These are phyloP conservation scores for Lypha dubia DNA, from an alignment of 2,888 invertebrate species.

Conservation along the genomic window DNA sequence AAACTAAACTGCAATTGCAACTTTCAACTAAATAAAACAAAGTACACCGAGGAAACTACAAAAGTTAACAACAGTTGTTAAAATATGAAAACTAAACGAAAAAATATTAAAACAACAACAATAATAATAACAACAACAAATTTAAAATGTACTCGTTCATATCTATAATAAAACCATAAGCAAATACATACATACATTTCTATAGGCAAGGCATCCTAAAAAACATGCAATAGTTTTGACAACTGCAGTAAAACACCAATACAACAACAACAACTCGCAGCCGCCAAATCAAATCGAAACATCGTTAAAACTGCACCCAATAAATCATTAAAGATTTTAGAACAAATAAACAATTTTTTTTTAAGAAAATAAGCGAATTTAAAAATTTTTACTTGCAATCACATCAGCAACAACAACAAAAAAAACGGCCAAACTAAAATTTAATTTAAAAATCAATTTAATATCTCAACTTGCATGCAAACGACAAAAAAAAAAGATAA, in stretches of 20 bases:
- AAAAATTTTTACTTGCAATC: constrained; percentile 22
- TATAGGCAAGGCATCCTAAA: not conserved
- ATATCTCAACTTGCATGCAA: constrained; percentile 19
- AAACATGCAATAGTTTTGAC: constrained; percentile 44
- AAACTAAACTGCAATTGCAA: constrained; percentile 34
- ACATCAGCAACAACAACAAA: not conserved
- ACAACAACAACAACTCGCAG: constrained; percentile 4
- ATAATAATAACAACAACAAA: constrained; percentile 10
- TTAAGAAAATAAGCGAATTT: constrained; percentile 60
- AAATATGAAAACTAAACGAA: constrained; percentile 48
- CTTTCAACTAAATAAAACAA: constrained; percentile 48
- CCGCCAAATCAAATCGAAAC: constrained; percentile 3
- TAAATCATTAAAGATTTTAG: constrained; percentile 43
- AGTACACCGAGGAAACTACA: constrained; percentile 68
- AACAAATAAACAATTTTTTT: not conserved
- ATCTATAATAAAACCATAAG: not conserved
- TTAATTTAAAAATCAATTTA: not conserved
- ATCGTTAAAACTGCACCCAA: constrained; percentile 31
- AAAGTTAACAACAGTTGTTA: constrained; percentile 68
- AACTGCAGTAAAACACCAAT: constrained; percentile 29
- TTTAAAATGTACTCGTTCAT: constrained; percentile 10
- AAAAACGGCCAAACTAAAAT: constrained; percentile 38
- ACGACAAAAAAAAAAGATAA: constrained; percentile 24
- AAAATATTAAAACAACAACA: constrained; percentile 34
- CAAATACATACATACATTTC: not conserved